Percentiles rank a stretch among this genome's conserved stretches.
Conservation (phyloP, 92 coral and sea anemone genomes). For the Anthopleura xanthogrammica region DNA sequence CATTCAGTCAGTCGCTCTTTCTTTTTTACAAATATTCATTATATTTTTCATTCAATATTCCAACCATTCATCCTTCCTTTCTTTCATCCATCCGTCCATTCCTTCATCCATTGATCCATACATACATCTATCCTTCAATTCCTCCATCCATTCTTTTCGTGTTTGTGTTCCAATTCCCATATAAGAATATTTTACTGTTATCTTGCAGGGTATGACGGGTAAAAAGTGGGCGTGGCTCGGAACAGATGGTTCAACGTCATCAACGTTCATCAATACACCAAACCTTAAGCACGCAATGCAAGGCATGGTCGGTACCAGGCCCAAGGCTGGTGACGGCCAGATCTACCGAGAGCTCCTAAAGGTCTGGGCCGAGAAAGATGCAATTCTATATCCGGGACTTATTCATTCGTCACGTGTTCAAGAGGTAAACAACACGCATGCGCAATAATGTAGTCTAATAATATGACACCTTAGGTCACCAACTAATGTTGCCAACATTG, state of each 20-base stretch:
- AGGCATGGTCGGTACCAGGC: conserved; percentile 99
- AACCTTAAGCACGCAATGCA: conserved; percentile 95
- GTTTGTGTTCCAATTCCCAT: no score
- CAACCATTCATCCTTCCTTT: no score
- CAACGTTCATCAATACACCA: conserved; percentile 85
- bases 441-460: not conserved
- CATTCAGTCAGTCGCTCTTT: not conserved
- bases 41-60: not conserved
- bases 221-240: conserved; percentile 99
- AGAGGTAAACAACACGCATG: conserved; percentile 56
- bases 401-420: conserved; percentile 80
- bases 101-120: not conserved
- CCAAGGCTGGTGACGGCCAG: conserved; percentile 79
- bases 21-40: no score
- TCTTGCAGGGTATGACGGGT: conserved; percentile 88
- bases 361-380: conserved; percentile 91
- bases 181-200: not conserved
- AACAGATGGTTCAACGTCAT: conserved; percentile 95
- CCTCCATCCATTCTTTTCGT: not conserved
- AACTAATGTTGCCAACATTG: no score
- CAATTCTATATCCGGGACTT: conserved; percentile 80
- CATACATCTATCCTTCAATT: no score
- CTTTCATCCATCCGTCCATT: not conserved
- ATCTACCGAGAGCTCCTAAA: conserved; percentile 71
- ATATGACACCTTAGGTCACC: no score